Base-by-base conservation (phyloP, 2,797 vertebrate species). In the Notoglanidium macrostoma region DNA sequence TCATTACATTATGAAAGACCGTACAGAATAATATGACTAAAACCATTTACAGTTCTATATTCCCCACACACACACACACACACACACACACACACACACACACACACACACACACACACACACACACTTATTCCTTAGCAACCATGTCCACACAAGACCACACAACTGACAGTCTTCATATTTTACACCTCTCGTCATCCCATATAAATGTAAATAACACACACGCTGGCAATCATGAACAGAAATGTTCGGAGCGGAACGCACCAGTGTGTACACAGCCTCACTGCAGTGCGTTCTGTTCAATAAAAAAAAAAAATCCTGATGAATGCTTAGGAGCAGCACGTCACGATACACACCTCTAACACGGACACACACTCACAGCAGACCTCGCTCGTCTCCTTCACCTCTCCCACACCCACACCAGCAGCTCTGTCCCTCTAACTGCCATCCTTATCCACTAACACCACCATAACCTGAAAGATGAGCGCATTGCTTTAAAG, bases 201-300 rank as follows among this genome's bases (percentile, higher is more conserved):
- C 12, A 7, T 49, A n/a, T n/a, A n/a, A n/a, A n/a, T n/a, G n/a
- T n/a, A n/a, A 35, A 11, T 73, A 63, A 86, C 81, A 79, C 55
- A 77, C 44, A 86, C 65, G 35, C 82, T 29, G 26, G 5, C 51
- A 76, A 76, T 21, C 32, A 44, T 23, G 70, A 72, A 72, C 70
- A 23, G 57, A 85, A 85, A 61, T 51, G 5, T 59, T 59, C 55
- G 1, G 10, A 65, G 7, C 23, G n/a, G 3, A n/a, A 84, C 46
- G 29, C 70, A 32, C 44, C 94, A 94, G 93, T 94, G 91, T 85
- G 7, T 11, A 59, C 55, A 59, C 5, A 3, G 23, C 8, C 59
- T 49, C 14, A 2, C 26, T 49, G 26, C 59, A 21, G 57, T 15
- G 14, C 40, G 29, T 59, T 82, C 57, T 0, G 55, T 65, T 82